Base-by-base conservation (phyloP, 2,888 invertebrate species). In the Spodoptera picta region DNA sequence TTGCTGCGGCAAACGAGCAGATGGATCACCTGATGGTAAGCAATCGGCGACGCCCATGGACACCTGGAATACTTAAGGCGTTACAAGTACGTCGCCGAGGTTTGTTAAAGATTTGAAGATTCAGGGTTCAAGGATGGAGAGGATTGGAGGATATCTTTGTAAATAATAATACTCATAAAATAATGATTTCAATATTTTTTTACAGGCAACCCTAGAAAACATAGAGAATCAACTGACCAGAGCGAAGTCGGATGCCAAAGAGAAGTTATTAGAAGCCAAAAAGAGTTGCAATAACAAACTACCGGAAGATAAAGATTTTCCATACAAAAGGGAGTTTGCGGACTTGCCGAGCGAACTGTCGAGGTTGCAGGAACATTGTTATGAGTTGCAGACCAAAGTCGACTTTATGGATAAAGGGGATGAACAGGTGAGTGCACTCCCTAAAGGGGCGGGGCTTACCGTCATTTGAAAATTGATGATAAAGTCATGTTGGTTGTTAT, bases 321-420 rank as follows among this genome's bases (percentile, higher is more conserved):
- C 95, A 0, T 94, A 95, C 77, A 87, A 85, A 3, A 84, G 84
- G 0, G 87, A 94, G 10, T 97, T 96, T 73, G 90, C 92, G 0
- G 85, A 86, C 12, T 81, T 97, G 14, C 95, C 96, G 0, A 80
- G 90, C 0, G 92, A 95, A 14, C 58, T 96, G 0, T 91, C 90
- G 0, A 90, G 92, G 1, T 83, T 98, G 7, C 94, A 95, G 36
- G 94, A 94, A 0, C 93, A 95, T 51, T 86, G 79, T 61, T 92
- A 94, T 42, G 95, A 96, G 46, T 84, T 96, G 12, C 95, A 95
- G 77, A 96, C 96, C 0, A 95, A 96, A 81, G 95, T 97, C 14
- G 96, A 96, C 47, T 97, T 96, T 79, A 93, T 96, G 88, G 95
- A 95, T 27, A 87, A 92, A 31, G 95, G 95, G 0, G 95, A 96